Evolutionary conservation across 2,113 vertebrate genomes (phyloP).

Genomic region (Azemiops feae): DNA sequence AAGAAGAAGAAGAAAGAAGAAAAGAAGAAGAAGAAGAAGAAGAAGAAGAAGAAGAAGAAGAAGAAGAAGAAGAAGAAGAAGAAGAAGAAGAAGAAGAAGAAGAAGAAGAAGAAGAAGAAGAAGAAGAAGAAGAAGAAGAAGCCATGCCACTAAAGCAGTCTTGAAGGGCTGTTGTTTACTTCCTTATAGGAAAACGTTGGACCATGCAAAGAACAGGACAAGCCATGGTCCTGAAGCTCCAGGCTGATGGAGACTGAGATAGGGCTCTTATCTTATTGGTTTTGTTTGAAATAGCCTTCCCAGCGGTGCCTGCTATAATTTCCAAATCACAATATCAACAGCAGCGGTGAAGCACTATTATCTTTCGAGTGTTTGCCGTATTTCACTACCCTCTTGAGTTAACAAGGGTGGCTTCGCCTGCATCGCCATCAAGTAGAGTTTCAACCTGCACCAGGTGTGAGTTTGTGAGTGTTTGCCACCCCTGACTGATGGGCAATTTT

Average conservation of each 20-base stretch:
- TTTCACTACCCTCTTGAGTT: constrained; percentile 46
- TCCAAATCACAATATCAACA: constrained; percentile 56
- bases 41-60: too few species aligned
- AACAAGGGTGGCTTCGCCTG: constrained; percentile 24
- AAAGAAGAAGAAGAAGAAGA: too few species aligned
- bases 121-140: background rate
- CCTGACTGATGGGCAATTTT: background rate
- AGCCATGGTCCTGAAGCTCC: constrained; percentile 41
- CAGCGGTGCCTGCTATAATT: constrained; percentile 37
- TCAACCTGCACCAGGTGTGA: background rate
- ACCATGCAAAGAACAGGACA: constrained; percentile 42
- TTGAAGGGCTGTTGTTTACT: constrained; percentile 8
- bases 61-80: too few species aligned
- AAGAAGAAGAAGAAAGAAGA: accelerated
- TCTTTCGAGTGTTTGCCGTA: constrained; percentile 28
- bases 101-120: background rate
- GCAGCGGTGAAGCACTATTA: constrained; percentile 26
- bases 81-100: background rate
- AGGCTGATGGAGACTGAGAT: constrained; percentile 46
- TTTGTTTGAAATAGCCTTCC: constrained; percentile 48
- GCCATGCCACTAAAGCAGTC: background rate
- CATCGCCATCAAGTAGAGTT: background rate
- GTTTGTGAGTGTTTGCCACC: background rate
- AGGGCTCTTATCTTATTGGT: constrained; percentile 51
- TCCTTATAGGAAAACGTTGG: constrained; percentile 57